Conservation (phyloP, 2,113 vertebrate species). For the Corythaeola cristata region DNA sequence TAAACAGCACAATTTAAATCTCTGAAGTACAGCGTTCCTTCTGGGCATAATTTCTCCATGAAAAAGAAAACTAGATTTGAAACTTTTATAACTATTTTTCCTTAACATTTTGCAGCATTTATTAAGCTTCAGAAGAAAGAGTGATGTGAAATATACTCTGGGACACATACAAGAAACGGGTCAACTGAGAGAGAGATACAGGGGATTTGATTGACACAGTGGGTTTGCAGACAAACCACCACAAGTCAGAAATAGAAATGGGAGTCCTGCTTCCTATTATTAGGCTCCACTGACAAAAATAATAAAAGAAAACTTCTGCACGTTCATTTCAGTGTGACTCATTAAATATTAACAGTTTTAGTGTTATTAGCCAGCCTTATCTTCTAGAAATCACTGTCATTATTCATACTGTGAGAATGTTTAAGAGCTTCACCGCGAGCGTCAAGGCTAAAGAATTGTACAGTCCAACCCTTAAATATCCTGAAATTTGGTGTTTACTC, state of each 20-base stretch:
- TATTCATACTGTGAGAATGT: background rate
- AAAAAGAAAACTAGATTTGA: background rate
- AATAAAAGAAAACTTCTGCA: background rate
- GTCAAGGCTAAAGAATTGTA: background rate
- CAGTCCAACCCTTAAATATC: background rate
- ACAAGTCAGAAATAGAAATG: background rate
- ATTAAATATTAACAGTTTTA: conserved; percentile 18
- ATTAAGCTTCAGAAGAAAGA: background rate
- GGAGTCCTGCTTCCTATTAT: background rate
- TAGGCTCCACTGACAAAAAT: background rate
- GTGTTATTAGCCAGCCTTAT: background rate
- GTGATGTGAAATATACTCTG: background rate
- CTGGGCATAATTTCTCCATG: background rate
- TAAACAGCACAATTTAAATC: conserved; percentile 8
- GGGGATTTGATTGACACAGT: background rate
- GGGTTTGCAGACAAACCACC: background rate
- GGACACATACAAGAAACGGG: background rate
- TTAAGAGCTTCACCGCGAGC: background rate
- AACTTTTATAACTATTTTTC: background rate
- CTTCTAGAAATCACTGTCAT: background rate
- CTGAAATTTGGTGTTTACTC: background rate
- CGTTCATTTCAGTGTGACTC: background rate
- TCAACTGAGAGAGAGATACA: background rate
- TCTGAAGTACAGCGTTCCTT: background rate
- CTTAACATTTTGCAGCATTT: background rate